Base-by-base conservation (phyloP, 1,140 invertebrate genomes). In the Cydia amplana region DNA sequence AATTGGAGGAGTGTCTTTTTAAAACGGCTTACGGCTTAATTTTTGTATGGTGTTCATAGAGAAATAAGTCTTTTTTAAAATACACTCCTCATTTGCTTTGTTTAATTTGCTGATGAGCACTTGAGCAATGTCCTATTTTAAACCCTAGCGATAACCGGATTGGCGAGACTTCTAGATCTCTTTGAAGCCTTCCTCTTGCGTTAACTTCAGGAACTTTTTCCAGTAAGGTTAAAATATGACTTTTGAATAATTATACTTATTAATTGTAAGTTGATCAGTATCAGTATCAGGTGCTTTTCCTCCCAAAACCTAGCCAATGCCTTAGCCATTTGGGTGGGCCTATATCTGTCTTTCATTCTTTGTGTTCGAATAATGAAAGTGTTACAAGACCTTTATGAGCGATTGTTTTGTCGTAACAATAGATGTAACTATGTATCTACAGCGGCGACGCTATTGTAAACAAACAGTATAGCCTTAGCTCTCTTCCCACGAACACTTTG, bases 281-380 rank as follows among this genome's bases (percentile, higher is more conserved):
- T n/a, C n/a, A 12, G 40, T 10, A 51, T 60, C 18, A 20, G 55
- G 6, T 60, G 55, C 10, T 60, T 60, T 60, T 23, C 51, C 18
- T 18, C 4, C 49, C 5, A 9, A 18, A 55, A 0, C n/a, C 51
- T 55, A 5, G 5, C 25, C 40, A n/a, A 14, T n/a, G 18, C 40
- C 43, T 46, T 16, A n/a, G 49, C 16, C 7, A 12, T 12, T 28
- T 28, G 6, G 32, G 32, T 6, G 32, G 32, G 32, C 5, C 32
- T 32, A 49, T 32, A 49, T 55, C 4, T 55, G 16, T 1, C 20
- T 60, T 60, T 20, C 55, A 60, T 60, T 36, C n/a, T 25, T 32
- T 36, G 28, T 70, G 12, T 16, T 67, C 32, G 10, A 70, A 70
- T 70, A 70, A 70, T 40, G 65, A 70, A 70, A 70, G 65, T 70